A percentile compares a stretch with the other conserved stretches of the same genome.
Evolutionary conservation across 2,113 vertebrate species (phyloP).

Genomic region (Callipepla squamata): DNA sequence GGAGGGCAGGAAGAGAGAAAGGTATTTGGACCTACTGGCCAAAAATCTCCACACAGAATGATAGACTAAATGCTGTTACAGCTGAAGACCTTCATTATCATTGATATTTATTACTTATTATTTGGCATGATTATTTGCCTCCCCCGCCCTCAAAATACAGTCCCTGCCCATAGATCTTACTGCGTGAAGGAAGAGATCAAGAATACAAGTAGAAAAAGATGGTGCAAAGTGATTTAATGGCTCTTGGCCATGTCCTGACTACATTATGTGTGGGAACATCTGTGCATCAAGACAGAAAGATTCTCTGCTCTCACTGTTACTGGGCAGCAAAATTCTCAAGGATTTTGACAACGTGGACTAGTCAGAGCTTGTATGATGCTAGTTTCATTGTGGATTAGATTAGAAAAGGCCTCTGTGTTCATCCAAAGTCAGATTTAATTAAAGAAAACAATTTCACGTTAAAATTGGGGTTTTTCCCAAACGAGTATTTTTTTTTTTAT

Average conservation of each 20-base stretch:
- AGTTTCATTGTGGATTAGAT: neutral
- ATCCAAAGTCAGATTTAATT: neutral
- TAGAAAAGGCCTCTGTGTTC: neutral
- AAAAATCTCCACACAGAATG: constrained; percentile 30
- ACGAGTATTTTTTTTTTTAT: neutral
- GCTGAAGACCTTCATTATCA: constrained; percentile 20
- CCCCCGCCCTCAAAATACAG: neutral
- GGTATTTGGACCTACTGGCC: constrained; percentile 19
- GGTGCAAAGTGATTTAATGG: neutral
- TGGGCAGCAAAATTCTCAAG: neutral
- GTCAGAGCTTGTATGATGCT: neutral
- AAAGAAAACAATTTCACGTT: neutral
- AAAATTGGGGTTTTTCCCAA: neutral
- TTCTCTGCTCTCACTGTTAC: neutral
- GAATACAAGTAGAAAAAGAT: constrained; percentile 18
- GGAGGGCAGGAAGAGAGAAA: neutral
- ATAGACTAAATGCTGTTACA: constrained; percentile 14
- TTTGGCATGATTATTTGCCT: neutral
- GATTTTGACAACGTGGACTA: neutral
- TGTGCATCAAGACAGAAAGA: neutral
- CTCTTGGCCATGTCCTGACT: neutral
- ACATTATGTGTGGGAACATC: neutral
- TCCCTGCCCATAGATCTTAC: neutral
- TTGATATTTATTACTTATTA: constrained; percentile 37
- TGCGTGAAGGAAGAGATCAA: constrained; percentile 55